Evolutionary conservation across 2,888 invertebrate species (phyloP).

Genomic region (Conus canariensis): DNA sequence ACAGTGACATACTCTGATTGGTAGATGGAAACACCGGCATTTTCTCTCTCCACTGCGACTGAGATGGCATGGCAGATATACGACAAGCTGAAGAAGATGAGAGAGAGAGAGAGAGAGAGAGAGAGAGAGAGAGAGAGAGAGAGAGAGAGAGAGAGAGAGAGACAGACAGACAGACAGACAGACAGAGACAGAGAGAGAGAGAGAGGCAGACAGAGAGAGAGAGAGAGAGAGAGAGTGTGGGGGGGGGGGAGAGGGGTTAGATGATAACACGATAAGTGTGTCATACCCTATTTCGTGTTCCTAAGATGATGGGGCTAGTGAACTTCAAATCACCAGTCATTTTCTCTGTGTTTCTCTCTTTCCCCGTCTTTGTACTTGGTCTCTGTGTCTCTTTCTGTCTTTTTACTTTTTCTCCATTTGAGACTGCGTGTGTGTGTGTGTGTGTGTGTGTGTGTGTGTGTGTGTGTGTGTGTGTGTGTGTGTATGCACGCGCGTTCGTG

Average conservation of each 20-base stretch:
- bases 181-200: not conserved
- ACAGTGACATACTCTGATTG: not conserved
- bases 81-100: not conserved
- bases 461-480: too few species aligned
- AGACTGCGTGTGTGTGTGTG: too few species aligned
- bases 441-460: too few species aligned
- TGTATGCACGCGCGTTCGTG: too few species aligned
- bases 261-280: not conserved
- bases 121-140: not conserved
- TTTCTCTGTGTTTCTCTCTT: too few species aligned
- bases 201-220: not conserved
- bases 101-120: not conserved
- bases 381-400: too few species aligned
- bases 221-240: not conserved
- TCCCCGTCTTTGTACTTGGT: too few species aligned
- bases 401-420: too few species aligned
- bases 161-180: too few species aligned
- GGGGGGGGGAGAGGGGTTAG: not conserved
- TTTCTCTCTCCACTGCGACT: not conserved
- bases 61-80: not conserved
- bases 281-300: not conserved
- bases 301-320: too few species aligned
- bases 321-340: too few species aligned
- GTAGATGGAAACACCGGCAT: not conserved
- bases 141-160: not conserved